Base-by-base conservation (phyloP, 2,113 vertebrate genomes). In the Acrocephalus arundinaceus region DNA sequence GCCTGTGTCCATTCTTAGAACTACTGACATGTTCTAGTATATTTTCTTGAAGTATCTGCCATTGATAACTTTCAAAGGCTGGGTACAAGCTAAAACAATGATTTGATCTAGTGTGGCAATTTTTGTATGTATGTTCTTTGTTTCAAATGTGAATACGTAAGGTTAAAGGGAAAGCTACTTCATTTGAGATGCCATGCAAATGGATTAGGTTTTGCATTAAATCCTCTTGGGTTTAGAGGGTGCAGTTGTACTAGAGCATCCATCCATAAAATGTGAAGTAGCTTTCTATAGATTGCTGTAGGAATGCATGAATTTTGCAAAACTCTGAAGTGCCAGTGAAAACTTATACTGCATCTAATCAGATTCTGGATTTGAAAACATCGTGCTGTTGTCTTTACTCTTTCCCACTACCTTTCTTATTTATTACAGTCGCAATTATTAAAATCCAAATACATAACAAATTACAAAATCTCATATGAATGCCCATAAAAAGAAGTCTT, bases 141-240 rank as follows among this genome's bases (percentile, higher is more conserved):
- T 78, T 93, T 61, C n/a, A 46, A 68, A 82, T 72, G 25, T 30
- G 51, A 58, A 72, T 76, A 27, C 9, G 7, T 61, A 65, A 65
- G 43, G 45, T 81, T 78, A 76, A 92, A 89, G 65, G 37, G 43
- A 79, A 85, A 87, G 45, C 22, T 54, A 19, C 61, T 63, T 91
- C 37, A 66, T 85, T 83, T 92, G 33, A 37, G 54, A 79, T 81
- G 55, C 55, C 28, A 7, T 78, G 27, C 68, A 81, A 57, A 55
- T 81, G n/a, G 57, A 81, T 88, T 92, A 72, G 9, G 28, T 70
- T 92, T 90, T 94, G 65, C 45, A 59, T 93, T 84, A 77, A 94
- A 82, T 90, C 51, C 46, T 87, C 14, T 71, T 89, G 41, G 4
- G 30, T 91, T 93, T 82, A 80, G 55, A 82, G 28, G 30, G 28